phyloP scores from a whole-genome alignment of 2,797 vertebrate genomes.

The Astyanax mexicanus region DNA sequence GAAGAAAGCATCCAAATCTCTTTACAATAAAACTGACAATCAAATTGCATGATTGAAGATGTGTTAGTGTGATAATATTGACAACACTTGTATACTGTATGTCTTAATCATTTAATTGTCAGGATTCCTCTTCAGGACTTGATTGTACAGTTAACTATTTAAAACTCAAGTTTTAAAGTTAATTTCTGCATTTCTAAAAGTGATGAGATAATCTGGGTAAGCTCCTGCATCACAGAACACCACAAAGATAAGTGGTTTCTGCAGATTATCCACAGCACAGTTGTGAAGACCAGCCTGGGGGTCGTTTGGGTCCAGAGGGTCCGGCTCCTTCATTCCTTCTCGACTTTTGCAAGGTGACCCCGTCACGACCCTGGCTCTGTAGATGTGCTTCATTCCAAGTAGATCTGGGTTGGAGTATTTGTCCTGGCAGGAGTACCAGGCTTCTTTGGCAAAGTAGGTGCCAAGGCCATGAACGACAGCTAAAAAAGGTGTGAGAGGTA shows the following conservation, averaged over 20 bases:
- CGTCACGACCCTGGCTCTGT: conserved; percentile 62
- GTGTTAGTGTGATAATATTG: too few relatives aligned
- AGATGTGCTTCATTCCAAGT: conserved; percentile 58
- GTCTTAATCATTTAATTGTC: too few relatives aligned
- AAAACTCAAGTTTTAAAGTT: too few relatives aligned
- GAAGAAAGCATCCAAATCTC: too few relatives aligned
- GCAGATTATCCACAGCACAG: conserved; percentile 62
- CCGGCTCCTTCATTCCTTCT: conserved; percentile 55
- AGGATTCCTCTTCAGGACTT: too few relatives aligned
- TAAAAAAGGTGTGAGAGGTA: conserved; percentile 13
- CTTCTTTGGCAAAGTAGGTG: conserved; percentile 64
- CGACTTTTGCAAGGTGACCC: conserved; percentile 60
- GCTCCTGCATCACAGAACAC: conserved; percentile 70
- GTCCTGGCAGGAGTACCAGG: conserved; percentile 60
- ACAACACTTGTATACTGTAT: too few relatives aligned
- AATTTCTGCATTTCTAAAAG: conserved; percentile 53
- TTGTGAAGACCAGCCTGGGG: conserved; percentile 59
- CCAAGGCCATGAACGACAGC: conserved; percentile 54
- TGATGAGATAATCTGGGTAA: conserved; percentile 71
- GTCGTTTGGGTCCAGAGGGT: conserved; percentile 53
- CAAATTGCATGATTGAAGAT: too few relatives aligned
- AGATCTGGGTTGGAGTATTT: conserved; percentile 55
- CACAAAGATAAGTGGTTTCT: conserved; percentile 62
- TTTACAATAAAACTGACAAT: too few relatives aligned
- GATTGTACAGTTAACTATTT: too few relatives aligned